These are phyloP conservation scores for Monomorium pharaonis DNA, from an alignment of 1,140 invertebrate genomes.

Conservation along the genomic window DNA sequence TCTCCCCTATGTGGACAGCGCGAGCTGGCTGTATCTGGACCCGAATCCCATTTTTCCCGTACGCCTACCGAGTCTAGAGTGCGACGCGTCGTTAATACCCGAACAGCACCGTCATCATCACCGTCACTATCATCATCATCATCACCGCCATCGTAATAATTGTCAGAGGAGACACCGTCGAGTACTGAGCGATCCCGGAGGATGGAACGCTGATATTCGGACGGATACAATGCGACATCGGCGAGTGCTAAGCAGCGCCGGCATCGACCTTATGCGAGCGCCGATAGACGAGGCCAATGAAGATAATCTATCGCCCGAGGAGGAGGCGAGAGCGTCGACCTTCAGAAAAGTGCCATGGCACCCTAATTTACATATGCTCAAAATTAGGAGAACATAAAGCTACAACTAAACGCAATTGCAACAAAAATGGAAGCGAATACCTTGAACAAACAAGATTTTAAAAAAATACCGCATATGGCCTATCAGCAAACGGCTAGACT, in stretches of 20 bases:
- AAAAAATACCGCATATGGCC: not conserved
- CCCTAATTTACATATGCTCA: slow-evolving; percentile 84
- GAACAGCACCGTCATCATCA: slow-evolving; percentile 67
- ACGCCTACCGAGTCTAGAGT: slow-evolving; percentile 63
- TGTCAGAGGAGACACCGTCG: slow-evolving; percentile 69
- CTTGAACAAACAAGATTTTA: not conserved
- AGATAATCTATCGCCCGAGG: slow-evolving; percentile 56
- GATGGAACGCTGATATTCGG: slow-evolving; percentile 44
- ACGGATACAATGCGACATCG: slow-evolving; percentile 62
- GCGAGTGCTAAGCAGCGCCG: slow-evolving; percentile 73
- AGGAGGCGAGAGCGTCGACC: slow-evolving; percentile 74
- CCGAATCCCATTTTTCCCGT: slow-evolving; percentile 66
- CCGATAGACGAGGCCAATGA: slow-evolving; percentile 62
- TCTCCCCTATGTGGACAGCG: slow-evolving; percentile 75
- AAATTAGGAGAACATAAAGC: slow-evolving; percentile 78
- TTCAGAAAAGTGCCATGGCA: slow-evolving; percentile 86
- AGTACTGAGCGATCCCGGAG: slow-evolving; percentile 76
- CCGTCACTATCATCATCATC: slow-evolving; percentile 64
- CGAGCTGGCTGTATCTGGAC: slow-evolving; percentile 80
- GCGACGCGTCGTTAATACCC: slow-evolving; percentile 69
- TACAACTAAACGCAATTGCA: not conserved
- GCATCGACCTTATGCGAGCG: slow-evolving; percentile 25
- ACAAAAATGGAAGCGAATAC: not conserved
- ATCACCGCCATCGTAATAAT: slow-evolving; percentile 59
- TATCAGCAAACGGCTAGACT: too few relatives aligned